phyloP scores from a whole-genome alignment of 2,113 vertebrate species.

The Sander vitreus region DNA sequence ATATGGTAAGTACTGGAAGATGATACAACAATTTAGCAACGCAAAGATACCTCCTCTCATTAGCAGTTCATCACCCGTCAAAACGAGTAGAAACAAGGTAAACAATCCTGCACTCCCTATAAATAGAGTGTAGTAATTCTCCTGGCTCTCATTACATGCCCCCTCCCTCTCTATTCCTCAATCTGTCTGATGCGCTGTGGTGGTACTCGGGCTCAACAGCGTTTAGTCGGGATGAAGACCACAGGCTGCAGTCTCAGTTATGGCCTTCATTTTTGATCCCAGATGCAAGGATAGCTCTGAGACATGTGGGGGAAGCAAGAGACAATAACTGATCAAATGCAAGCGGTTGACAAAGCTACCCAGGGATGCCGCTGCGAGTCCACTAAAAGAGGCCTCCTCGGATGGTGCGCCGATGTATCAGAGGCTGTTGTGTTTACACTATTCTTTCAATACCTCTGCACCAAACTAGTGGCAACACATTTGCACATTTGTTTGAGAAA shows the following conservation, averaged over 20 bases:
- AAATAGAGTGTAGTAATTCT: constrained; percentile 75
- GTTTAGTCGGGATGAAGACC: constrained; percentile 76
- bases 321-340: constrained; percentile 70
- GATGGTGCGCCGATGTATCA: constrained; percentile 19
- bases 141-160: constrained; percentile 79
- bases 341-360: constrained; percentile 57
- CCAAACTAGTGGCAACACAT: constrained; percentile 25
- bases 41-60: constrained; percentile 49
- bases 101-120: constrained; percentile 72
- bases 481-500: constrained; percentile 55
- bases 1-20: constrained; percentile 5
- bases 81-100: constrained; percentile 65
- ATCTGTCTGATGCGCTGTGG: constrained; percentile 67
- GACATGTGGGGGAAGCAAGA: constrained; percentile 35
- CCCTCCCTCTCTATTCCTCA: constrained; percentile 72
- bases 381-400: constrained; percentile 34
- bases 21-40: constrained; percentile 23
- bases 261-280: constrained; percentile 73
- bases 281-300: constrained; percentile 58
- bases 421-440: constrained; percentile 19
- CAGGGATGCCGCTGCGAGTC: constrained; percentile 33
- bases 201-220: constrained; percentile 66
- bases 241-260: constrained; percentile 66
- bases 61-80: constrained; percentile 62
- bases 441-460: constrained; percentile 13